Evolutionary conservation across 2,888 invertebrate genomes (phyloP), one percentile per base, ranked within the genome.

Genomic region (Dromius quadrimaculatus): DNA sequence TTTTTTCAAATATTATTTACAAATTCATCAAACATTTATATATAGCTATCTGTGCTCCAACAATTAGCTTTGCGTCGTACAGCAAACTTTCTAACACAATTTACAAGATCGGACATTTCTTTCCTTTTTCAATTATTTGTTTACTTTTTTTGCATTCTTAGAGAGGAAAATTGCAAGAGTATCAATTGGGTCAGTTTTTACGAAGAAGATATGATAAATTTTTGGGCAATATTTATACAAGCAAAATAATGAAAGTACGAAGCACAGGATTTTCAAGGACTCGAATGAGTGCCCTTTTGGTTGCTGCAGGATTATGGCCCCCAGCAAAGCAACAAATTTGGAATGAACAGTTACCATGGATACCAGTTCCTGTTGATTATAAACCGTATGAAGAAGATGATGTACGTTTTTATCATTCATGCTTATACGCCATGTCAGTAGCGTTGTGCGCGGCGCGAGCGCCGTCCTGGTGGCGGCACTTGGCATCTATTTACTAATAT

Each of bases 181-280:
- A 86, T 78, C 83, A 85, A 73, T 85, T 89, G 72, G 92, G 92
- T 15, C 78, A 85, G 74, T 89, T 85, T 81, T 79, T 92, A 54
- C 84, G 89, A 69, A 80, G 85, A 71, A 84, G 89, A 72, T 92
- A 92, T 79, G 82, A 82, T 43, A 76, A 81, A 15, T 89, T 89
- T 77, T 79, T 92, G 61, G 87, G 87, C 9, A 80, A 83, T 13
- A 78, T 82, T 50, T 91, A 89, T 78, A 82, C 82, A 72, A 84
- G 87, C 9, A 84, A 87, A 69, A 76, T 75, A 19, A 73, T 92
- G 59, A 85, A 87, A 78, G 86, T 91, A 1, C 86, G 89, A 78
- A 88, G 89, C 66, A 91, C 92, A 0, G 89, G 89, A 72, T 87
- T 89, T 17, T 86, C 90, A 76, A 85, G 93, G 63, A 90, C 93